Conservation (phyloP, 37 sponge, comb jelly and placozoan genomes). For the Trichoplax adhaerens region DNA sequence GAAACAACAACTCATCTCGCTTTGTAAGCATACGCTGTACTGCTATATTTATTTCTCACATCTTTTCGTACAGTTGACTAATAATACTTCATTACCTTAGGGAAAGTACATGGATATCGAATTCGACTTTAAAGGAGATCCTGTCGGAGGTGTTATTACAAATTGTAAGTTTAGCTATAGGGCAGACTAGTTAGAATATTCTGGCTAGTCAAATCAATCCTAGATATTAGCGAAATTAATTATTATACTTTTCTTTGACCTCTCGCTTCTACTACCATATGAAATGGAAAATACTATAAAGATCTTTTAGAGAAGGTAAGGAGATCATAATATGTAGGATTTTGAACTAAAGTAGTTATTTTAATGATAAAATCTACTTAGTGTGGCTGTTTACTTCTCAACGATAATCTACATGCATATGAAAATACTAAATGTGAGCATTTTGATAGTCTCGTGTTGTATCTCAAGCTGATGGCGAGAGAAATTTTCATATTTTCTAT, state of each 20-base stretch:
- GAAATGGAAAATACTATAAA: slow-evolving; percentile 5
- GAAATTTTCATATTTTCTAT: slow-evolving; percentile 85
- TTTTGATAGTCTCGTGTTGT: slow-evolving; percentile 51
- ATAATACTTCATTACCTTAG: slow-evolving; percentile 12
- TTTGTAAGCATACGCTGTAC: slow-evolving; percentile 37
- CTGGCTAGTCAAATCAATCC: slow-evolving; percentile 6
- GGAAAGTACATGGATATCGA: slow-evolving; percentile 91
- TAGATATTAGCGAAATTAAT: neutral
- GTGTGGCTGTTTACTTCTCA: no score
- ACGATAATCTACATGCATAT: no score
- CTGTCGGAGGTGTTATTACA: slow-evolving; percentile 66
- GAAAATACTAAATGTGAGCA: no score
- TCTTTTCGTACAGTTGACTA: neutral
- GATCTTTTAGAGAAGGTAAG: slow-evolving; percentile 22
- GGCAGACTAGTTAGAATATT: neutral
- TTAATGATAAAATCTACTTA: no score
- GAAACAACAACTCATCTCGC: slow-evolving; percentile 80
- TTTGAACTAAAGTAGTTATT: no score
- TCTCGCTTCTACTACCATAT: neutral
- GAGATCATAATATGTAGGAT: neutral
- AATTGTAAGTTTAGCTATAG: slow-evolving; percentile 40
- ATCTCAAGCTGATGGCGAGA: slow-evolving; percentile 41
- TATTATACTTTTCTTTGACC: neutral
- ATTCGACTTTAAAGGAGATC: slow-evolving; percentile 75
- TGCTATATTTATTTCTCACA: neutral